Percentiles rank a stretch among this genome's conserved stretches.
Conservation (phyloP, 2,113 vertebrate genomes). For the Recurvirostra avosetta region DNA sequence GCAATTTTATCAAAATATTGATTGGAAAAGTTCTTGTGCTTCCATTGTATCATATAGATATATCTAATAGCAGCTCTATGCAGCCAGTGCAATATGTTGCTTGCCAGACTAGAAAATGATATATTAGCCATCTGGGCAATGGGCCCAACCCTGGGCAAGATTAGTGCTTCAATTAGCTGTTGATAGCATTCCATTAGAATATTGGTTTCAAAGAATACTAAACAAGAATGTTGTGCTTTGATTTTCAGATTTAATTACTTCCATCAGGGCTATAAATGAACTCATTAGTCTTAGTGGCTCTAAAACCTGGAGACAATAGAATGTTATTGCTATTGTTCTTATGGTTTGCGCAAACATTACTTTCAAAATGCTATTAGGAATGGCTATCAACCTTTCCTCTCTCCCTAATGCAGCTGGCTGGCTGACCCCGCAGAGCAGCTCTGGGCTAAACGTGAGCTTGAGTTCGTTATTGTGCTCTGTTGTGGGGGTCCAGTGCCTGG, state of each 20-base stretch:
- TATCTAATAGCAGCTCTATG: slow-evolving; percentile 25
- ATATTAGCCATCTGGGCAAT: slow-evolving; percentile 71
- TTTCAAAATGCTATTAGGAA: background rate
- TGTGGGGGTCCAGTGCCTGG: background rate
- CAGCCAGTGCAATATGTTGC: slow-evolving; percentile 32
- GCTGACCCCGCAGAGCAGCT: background rate
- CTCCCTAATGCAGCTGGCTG: background rate
- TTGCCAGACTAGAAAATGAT: slow-evolving; percentile 72
- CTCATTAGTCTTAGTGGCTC: slow-evolving; percentile 86
- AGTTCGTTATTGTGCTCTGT: background rate
- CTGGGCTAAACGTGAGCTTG: background rate
- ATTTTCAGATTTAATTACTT: slow-evolving; percentile 86
- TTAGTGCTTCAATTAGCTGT: slow-evolving; percentile 74
- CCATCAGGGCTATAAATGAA: slow-evolving; percentile 87
- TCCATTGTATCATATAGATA: background rate
- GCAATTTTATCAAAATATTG: slow-evolving; percentile 61
- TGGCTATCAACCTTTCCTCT: background rate
- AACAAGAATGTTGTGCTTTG: slow-evolving; percentile 76
- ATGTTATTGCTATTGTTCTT: slow-evolving; percentile 60
- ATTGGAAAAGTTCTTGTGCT: background rate
- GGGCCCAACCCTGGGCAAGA: slow-evolving; percentile 69
- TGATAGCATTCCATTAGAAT: slow-evolving; percentile 75
- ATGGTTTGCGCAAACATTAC: slow-evolving; percentile 18
- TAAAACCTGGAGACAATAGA: slow-evolving; percentile 64
- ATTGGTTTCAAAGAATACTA: slow-evolving; percentile 75